Base-by-base conservation (phyloP, 2,797 vertebrate species). In the Anomalospiza imberbis region DNA sequence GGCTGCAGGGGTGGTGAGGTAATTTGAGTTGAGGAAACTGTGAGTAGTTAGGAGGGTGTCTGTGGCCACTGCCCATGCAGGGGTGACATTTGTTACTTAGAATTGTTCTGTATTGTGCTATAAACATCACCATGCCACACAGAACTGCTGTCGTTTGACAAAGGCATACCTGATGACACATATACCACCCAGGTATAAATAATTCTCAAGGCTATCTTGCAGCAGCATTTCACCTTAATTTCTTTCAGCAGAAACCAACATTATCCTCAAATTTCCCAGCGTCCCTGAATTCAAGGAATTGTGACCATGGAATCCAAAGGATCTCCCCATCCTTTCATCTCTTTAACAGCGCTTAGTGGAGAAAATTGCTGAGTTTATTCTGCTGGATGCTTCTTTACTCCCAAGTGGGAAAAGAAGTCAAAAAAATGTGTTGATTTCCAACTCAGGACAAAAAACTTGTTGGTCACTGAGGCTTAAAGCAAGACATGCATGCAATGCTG, bases 371-470 rank as follows among this genome's bases (percentile, higher is more conserved):
- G 58, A 44, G 63, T 71, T 85, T 74, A 72, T 91, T 91, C 61
- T 83, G 20, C 57, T 70, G 65, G 45, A 60, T 82, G 53, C 29
- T 86, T 83, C 50, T 71, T 79, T 91, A 50, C 25, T 67, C 21
- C 65, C 22, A 89, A 15, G 8, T 76, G 29, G 54, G 40, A 19
- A 83, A 57, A 93, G 29, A 65, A 80, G 17, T 81, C 85, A 1
- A 85, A 79, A 79, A 86, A 75, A 62, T 16, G 4, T 45, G n/a
- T 83, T 75, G 47, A n/a, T 70, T 73, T 50, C 58, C 19, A 74
- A 8, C n/a, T 94, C 8, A 53, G 42, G 81, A 82, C 72, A 85
- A 95, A 85, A 74, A 89, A 76, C 31, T 40, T 84, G 26, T 53
- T 90, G 84, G 53, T 83, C 50, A 42, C 8, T 18, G 38, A 31